phyloP scores from a whole-genome alignment of 2,888 invertebrate genomes.

The Helicoverpa assulta region DNA sequence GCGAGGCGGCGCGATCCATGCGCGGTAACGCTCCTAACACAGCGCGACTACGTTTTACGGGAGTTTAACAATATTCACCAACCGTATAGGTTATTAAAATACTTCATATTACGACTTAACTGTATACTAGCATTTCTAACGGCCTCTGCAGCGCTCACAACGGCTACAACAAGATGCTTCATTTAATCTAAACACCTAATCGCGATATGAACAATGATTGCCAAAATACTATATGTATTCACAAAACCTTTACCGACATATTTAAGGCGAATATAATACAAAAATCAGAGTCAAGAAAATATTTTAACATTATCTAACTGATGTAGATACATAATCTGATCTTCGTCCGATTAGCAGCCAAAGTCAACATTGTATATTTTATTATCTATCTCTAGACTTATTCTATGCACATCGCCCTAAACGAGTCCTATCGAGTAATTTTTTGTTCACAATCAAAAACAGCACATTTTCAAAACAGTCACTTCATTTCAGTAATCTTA shows the following conservation, averaged over 20 bases:
- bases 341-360: constrained; percentile 28
- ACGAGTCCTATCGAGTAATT: constrained; percentile 47
- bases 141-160: constrained; percentile 37
- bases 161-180: constrained; percentile 36
- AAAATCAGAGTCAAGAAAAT: constrained; percentile 42
- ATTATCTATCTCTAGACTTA: constrained; percentile 53
- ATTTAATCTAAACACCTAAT: constrained; percentile 49
- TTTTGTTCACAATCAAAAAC: constrained; percentile 64
- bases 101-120: constrained; percentile 28
- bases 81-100: constrained; percentile 21
- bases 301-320: constrained; percentile 42
- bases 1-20: constrained; percentile 19
- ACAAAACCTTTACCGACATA: constrained; percentile 51
- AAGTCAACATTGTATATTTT: constrained; percentile 48
- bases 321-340: constrained; percentile 38
- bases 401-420: constrained; percentile 57
- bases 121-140: constrained; percentile 56
- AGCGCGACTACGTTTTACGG: constrained; percentile 16
- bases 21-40: constrained; percentile 9
- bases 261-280: constrained; percentile 61
- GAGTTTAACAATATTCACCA: constrained; percentile 23
- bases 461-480: constrained; percentile 61
- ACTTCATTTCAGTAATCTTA: constrained; percentile 61
- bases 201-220: constrained; percentile 55
- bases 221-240: constrained; percentile 44